These are phyloP conservation scores for Esox masquinongy DNA, from an alignment of 2,797 vertebrate species.

Conservation along the genomic window DNA sequence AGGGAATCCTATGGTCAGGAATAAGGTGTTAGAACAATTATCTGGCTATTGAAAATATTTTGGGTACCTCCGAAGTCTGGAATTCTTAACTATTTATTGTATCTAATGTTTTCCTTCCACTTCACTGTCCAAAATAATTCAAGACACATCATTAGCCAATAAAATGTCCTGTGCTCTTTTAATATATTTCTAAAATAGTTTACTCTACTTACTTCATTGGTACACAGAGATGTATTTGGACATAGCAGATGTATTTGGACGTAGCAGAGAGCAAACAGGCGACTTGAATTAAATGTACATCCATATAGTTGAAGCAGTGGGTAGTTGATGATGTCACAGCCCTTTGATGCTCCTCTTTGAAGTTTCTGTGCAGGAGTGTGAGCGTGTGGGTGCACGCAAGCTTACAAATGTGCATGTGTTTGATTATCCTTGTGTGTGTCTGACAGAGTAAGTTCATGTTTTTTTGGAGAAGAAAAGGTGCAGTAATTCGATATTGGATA, in stretches of 20 bases:
- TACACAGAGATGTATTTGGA: not conserved
- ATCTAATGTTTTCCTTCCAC: too few species aligned
- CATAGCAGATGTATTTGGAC: not conserved
- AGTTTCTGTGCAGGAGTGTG: not conserved
- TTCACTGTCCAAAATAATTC: too few species aligned
- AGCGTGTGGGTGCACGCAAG: conserved; percentile 17
- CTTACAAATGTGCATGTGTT: conserved; percentile 1
- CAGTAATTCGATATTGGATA: too few species aligned
- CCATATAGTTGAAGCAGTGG: conserved; percentile 17
- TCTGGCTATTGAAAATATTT: not conserved
- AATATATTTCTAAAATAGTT: not conserved
- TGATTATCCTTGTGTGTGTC: not conserved
- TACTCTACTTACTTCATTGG: not conserved
- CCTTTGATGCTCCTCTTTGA: conserved; percentile 34
- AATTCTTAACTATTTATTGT: too few species aligned
- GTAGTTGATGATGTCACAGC: conserved; percentile 26
- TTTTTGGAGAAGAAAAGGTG: not conserved
- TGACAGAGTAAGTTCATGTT: conserved; percentile 12
- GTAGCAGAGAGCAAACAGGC: not conserved
- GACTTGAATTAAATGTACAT: conserved; percentile 5
- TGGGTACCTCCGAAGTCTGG: not conserved
- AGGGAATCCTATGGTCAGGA: not conserved
- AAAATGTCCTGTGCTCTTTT: too few species aligned
- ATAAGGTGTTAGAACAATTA: not conserved
- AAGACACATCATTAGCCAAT: too few species aligned